These are phyloP conservation scores for Drosophila malerkotliana DNA, from an alignment of 1,140 invertebrate genomes.

Conservation along the genomic window DNA sequence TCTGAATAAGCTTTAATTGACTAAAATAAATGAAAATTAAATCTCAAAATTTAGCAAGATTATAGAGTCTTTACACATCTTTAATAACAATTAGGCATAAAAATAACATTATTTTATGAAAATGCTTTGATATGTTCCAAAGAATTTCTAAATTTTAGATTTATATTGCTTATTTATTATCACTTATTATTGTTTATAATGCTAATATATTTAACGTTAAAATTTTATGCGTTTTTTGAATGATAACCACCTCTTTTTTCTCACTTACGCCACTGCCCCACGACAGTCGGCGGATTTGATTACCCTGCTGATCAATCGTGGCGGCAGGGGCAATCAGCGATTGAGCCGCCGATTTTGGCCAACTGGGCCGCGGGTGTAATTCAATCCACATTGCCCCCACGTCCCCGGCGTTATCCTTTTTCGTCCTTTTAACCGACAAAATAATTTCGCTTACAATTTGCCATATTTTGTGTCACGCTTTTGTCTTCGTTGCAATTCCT, in stretches of 20 bases:
- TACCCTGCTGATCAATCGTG: conserved; percentile 46
- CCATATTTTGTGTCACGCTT: conserved; percentile 58
- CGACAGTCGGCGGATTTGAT: conserved; percentile 34
- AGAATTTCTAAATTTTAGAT: too few relatives aligned
- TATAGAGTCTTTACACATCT: too few relatives aligned
- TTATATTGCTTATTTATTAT: too few relatives aligned
- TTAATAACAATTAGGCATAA: too few relatives aligned
- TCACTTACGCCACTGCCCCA: not conserved
- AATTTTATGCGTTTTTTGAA: too few relatives aligned
- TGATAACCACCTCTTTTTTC: not conserved
- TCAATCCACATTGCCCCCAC: conserved; percentile 29
- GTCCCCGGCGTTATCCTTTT: not conserved
- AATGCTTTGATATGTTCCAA: too few relatives aligned
- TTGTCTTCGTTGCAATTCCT: conserved; percentile 44
- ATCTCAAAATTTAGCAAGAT: too few relatives aligned
- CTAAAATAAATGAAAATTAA: too few relatives aligned
- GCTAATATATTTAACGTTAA: too few relatives aligned
- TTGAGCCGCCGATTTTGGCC: conserved; percentile 31
- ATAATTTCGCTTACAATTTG: conserved; percentile 54
- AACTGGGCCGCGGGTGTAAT: conserved; percentile 48
- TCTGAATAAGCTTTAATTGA: too few relatives aligned
- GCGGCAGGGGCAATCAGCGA: conserved; percentile 29
- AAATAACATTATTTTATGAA: too few relatives aligned
- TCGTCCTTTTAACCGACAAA: conserved; percentile 9
- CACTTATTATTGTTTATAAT: too few relatives aligned